phyloP scores from a whole-genome alignment of 2,113 vertebrate genomes.

The Edolisoma coerulescens region DNA sequence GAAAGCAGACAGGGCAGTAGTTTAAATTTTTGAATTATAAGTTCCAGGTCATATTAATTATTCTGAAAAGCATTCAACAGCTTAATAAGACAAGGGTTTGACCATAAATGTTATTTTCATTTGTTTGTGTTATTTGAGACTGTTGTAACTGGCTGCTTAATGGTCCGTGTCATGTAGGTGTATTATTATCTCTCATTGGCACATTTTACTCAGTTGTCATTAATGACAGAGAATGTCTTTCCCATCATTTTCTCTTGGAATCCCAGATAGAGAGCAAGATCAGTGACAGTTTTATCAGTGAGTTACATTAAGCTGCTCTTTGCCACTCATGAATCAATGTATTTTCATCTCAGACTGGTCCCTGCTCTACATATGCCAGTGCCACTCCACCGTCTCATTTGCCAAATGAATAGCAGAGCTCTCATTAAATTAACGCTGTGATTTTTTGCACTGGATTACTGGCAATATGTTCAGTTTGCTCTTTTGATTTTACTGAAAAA shows the following conservation, averaged over 20 bases:
- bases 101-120: slow-evolving; percentile 29
- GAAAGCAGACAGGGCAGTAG: neutral
- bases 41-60: slow-evolving; percentile 42
- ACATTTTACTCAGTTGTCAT: slow-evolving; percentile 49
- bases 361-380: slow-evolving; percentile 49
- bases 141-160: slow-evolving; percentile 47
- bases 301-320: slow-evolving; percentile 41
- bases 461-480: neutral
- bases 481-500: neutral
- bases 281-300: slow-evolving; percentile 50
- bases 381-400: slow-evolving; percentile 45
- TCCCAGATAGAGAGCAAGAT: slow-evolving; percentile 14
- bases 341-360: slow-evolving; percentile 40
- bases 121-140: slow-evolving; percentile 36
- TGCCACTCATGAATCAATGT: slow-evolving; percentile 53
- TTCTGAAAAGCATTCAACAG: slow-evolving; percentile 27
- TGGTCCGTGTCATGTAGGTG: slow-evolving; percentile 51
- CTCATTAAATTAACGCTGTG: neutral
- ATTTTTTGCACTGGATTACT: neutral
- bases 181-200: slow-evolving; percentile 52
- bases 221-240: slow-evolving; percentile 30
- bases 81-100: slow-evolving; percentile 52
- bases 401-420: neutral
- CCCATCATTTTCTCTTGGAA: slow-evolving; percentile 32
- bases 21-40: slow-evolving; percentile 33